Base-by-base conservation (phyloP, 2,888 invertebrate genomes). In the Eudasyphora cyanicolor region DNA sequence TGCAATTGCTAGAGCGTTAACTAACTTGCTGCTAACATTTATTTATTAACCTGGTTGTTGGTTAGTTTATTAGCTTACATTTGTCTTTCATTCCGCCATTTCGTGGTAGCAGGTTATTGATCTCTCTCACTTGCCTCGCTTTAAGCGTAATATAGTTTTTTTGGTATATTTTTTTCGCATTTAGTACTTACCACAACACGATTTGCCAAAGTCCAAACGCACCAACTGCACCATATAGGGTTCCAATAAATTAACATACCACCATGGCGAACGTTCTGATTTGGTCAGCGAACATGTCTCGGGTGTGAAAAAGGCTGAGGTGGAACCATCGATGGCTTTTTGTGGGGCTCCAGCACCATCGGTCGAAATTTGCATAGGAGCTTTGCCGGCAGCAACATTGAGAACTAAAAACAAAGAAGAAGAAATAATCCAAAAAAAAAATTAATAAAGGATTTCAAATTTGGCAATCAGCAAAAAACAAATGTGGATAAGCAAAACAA, bases 191-290 rank as follows among this genome's bases (percentile, higher is more conserved):
- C 97, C 97, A 91, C 98, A 98, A 89, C 97, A 97, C 24, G 97
- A 95, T 91, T 96, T 97, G 83, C 98, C 98, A 89, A 98, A 98
- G 93, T 98, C 98, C 81, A 98, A 93, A 60, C 98, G 93, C 29
- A 98, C 98, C 81, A 98, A 93, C 91, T 98, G 98, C 82, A 98
- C 97, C 97, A 98, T 98, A 92, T 98, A 98, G 0, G 98, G 98
- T 90, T 98, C 98, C 84, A 98, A 93, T 0, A 98, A 94, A 92
- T 98, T 98, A 88, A 98, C 98, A 92, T 98, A 98, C 97, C 98
- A 98, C 98, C 98, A 98, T 1, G 98, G 97, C 32, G 95, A 94
- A n/a, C 95, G 93, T 91, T 98, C 98, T 0, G 95, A 91, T 91
- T 95, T 96, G 0, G 97, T 97, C 70, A 97, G 94, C 0, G 97